phyloP scores from a whole-genome alignment of 2,113 vertebrate species.

The Pandion haliaetus region DNA sequence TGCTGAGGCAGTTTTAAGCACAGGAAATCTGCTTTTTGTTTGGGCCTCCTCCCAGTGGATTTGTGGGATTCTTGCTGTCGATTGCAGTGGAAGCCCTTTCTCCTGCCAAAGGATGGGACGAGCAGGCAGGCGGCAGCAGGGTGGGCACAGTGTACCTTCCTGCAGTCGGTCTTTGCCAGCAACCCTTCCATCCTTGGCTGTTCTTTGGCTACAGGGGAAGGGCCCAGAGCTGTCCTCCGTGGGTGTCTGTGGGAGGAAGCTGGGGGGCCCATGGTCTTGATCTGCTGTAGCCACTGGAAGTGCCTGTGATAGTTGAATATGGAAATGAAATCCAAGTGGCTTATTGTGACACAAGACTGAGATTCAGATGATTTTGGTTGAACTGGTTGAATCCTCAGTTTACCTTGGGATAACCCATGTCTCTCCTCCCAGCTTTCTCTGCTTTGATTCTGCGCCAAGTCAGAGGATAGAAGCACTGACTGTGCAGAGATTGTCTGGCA shows the following conservation, averaged over 20 bases:
- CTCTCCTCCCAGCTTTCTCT: background rate
- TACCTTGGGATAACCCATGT: background rate
- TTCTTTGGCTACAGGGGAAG: background rate
- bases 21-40: background rate
- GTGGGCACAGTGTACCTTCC: background rate
- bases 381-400: background rate
- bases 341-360: background rate
- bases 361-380: rapidly evolving
- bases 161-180: background rate
- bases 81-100: background rate
- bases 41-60: background rate
- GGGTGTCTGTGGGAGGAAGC: background rate
- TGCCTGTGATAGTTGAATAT: background rate
- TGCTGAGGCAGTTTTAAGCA: background rate
- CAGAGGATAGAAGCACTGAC: background rate
- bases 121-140: background rate
- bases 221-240: no score
- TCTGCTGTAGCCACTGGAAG: background rate
- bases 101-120: background rate
- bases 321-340: background rate
- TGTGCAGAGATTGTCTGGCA: background rate
- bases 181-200: background rate
- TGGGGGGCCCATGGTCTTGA: rapidly evolving
- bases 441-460: background rate
- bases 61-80: background rate